Conservation (phyloP, 2,888 invertebrate species). For the Drosophila hawaiiensis region DNA sequence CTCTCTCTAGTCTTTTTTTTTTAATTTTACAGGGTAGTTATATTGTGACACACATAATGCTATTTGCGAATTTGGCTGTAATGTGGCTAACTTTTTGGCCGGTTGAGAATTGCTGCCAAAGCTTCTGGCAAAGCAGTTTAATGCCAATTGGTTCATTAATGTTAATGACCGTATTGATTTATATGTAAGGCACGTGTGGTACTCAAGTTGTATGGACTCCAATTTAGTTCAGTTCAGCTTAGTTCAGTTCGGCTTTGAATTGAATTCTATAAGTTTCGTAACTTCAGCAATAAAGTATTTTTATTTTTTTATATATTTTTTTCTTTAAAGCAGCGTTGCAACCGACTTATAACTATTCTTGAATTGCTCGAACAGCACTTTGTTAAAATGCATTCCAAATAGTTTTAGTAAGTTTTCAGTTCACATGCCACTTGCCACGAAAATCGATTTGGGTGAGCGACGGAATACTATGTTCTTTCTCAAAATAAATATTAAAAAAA, state of each 20-base stretch:
- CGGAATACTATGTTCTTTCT: not conserved
- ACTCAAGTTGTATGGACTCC: constrained; percentile 34
- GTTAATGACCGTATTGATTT: constrained; percentile 61
- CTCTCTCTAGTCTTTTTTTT: not conserved
- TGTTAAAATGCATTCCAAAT: constrained; percentile 19
- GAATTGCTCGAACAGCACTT: constrained; percentile 18
- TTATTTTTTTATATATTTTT: not conserved
- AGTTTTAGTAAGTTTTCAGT: constrained; percentile 17
- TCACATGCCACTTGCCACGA: not conserved
- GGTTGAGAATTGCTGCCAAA: constrained; percentile 30
- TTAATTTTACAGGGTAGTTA: constrained; percentile 31
- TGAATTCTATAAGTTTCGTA: constrained; percentile 16
- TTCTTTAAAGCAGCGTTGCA: constrained; percentile 17
- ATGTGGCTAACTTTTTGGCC: constrained; percentile 35
- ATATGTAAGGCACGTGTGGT: constrained; percentile 57
- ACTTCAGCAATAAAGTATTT: not conserved
- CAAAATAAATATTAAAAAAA: not conserved
- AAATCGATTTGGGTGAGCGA: constrained; percentile 12
- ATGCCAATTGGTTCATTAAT: constrained; percentile 54
- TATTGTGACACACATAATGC: not conserved
- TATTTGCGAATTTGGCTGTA: not conserved
- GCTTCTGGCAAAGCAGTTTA: constrained; percentile 47
- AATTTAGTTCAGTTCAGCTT: not conserved
- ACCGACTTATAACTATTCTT: not conserved
- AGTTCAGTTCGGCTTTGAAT: constrained; percentile 8